These are phyloP conservation scores for Presbytis comata DNA, from an alignment of 2,797 vertebrate species.

Conservation along the genomic window DNA sequence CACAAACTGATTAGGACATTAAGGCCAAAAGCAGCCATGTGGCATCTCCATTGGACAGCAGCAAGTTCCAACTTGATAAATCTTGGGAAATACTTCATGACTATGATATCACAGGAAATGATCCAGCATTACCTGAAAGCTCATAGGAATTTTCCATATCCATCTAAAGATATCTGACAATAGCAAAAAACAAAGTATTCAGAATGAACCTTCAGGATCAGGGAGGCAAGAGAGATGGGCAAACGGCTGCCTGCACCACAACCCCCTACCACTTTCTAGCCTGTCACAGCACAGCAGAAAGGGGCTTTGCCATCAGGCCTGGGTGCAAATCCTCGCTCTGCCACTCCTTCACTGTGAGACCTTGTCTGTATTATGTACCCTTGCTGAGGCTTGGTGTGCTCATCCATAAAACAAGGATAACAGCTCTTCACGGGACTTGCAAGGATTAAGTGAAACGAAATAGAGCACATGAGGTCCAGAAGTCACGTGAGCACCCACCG, in stretches of 20 bases:
- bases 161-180: not conserved
- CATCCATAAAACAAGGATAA: not conserved
- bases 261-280: not conserved
- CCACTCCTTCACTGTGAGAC: not conserved
- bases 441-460: not conserved
- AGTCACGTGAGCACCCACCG: not conserved
- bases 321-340: not conserved
- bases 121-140: not conserved
- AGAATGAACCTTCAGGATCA: not conserved
- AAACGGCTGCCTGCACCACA: not conserved
- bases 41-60: not conserved
- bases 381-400: not conserved
- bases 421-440: not conserved
- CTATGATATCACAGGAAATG: not conserved
- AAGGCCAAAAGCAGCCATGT: fast-evolving
- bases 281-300: not conserved
- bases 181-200: not conserved
- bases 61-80: not conserved
- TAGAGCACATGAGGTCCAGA: not conserved
- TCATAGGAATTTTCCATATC: not conserved
- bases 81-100: not conserved
- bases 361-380: not conserved
- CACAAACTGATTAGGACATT: not conserved
- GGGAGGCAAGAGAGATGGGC: not conserved
- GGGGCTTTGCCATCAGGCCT: not conserved